Evolutionary conservation across 2,113 vertebrate genomes (phyloP).

Genomic region (Mustelus asterias): DNA sequence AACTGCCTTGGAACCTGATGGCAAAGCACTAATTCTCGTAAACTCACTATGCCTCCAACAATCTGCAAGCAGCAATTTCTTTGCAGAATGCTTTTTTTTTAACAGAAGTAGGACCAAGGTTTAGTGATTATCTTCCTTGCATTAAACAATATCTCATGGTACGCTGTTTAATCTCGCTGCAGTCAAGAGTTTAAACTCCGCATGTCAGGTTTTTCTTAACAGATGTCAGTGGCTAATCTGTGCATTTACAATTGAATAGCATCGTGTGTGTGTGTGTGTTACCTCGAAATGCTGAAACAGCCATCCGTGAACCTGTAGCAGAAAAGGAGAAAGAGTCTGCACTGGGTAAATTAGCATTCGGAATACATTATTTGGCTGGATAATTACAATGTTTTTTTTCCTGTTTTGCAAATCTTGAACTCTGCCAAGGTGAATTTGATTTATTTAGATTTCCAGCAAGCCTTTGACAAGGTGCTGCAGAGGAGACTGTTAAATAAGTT

Average conservation of each 20-base stretch:
- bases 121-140: not conserved
- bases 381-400: not conserved
- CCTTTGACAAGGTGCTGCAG: too few species aligned
- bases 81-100: not conserved
- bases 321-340: not conserved
- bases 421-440: not conserved
- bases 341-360: not conserved
- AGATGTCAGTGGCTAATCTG: not conserved
- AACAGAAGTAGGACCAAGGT: not conserved
- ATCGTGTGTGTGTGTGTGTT: not conserved
- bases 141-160: not conserved
- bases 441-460: too few species aligned
- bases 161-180: not conserved
- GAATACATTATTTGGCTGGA: not conserved
- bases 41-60: not conserved
- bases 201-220: not conserved
- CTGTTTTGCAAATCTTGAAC: not conserved
- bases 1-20: not conserved
- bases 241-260: not conserved
- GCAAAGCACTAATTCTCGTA: not conserved
- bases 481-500: too few species aligned
- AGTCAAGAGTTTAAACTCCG: not conserved
- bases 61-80: not conserved
- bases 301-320: not conserved
- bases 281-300: not conserved